Evolutionary conservation across 2,113 vertebrate genomes (phyloP), one percentile per base, ranked within the genome.

Genomic region (Tachuris rubrigastra): DNA sequence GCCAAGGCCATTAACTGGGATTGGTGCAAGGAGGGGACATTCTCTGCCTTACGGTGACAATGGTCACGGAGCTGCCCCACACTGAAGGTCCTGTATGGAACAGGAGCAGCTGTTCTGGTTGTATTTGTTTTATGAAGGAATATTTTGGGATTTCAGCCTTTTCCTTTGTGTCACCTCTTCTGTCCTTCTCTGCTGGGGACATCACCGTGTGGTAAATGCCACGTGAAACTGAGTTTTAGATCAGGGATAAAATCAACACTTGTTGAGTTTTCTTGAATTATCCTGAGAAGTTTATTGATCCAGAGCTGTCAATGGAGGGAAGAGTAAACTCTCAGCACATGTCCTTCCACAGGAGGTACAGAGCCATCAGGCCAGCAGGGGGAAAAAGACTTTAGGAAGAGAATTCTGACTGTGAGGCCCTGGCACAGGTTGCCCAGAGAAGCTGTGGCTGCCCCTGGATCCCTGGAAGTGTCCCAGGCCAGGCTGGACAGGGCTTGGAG

Each of bases 151-250:
- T 73, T 71, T 53, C 30, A 41, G 14, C n/a, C n/a, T 60, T 66
- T 60, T 52, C 28, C 50, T 24, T 69, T 41, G 20, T 7, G 6
- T 27, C 35, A 10, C 23, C 44, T 60, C 27, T 24, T 72, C 17
- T 30, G 27, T 47, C 78, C 68, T 25, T 31, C 44, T 21, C 35
- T 5, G 14, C 52, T 21, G 22, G 19, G 25, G 56, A 28, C 7
- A 1, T 16, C 56, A 9, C 23, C 28, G 8, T 13, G 68, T 0
- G 1, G 4, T 25, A 8, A 11, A 9, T 44, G n/a, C 44, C 20
- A 2, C 4, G 44, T 33, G 52, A 80, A 81, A 7, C 41, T 9
- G 33, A 72, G 27, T 3, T 67, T 67, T 25, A 52, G 39, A 24
- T 56, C n/a, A 53, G 24, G 1, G 14, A 8, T 28, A 49, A 82